Conservation (phyloP, 2,797 vertebrate species). For the Lutjanus argentimaculatus region DNA sequence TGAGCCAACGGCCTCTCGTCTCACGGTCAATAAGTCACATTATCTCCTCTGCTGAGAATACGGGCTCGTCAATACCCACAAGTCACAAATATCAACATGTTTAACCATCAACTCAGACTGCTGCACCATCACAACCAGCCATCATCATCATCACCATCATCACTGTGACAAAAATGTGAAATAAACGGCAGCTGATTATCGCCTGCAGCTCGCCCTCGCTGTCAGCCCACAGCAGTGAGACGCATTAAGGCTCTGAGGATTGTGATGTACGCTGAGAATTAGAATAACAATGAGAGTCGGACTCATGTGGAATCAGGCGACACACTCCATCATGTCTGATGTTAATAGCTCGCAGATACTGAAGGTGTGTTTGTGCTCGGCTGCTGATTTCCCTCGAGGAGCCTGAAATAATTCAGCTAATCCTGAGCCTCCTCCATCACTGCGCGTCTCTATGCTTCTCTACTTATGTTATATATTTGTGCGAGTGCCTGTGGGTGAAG, state of each 20-base stretch:
- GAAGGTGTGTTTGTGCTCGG: slow-evolving; percentile 45
- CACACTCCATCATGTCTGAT: slow-evolving; percentile 30
- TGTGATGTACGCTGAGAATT: neutral
- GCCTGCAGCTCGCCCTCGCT: slow-evolving; percentile 5
- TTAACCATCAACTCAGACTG: slow-evolving; percentile 14
- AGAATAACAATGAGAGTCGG: slow-evolving; percentile 26
- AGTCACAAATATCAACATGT: slow-evolving; percentile 1
- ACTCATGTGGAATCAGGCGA: slow-evolving; percentile 8
- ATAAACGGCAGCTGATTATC: slow-evolving; percentile 12
- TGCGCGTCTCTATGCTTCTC: neutral
- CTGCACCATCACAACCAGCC: neutral
- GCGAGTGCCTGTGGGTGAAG: slow-evolving; percentile 9
- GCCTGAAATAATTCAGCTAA: slow-evolving; percentile 59
- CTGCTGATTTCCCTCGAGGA: slow-evolving; percentile 56
- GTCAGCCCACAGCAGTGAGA: neutral
- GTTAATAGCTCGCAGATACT: slow-evolving; percentile 33
- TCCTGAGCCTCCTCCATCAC: slow-evolving; percentile 24
- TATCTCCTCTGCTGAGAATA: slow-evolving; percentile 26
- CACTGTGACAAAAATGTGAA: slow-evolving; percentile 6
- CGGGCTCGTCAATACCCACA: neutral
- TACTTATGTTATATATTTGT: slow-evolving; percentile 12
- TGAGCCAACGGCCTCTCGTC: neutral
- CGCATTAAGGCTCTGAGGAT: neutral
- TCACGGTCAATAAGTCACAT: slow-evolving; percentile 45
- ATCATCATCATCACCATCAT: neutral